Percentiles rank a stretch among this genome's conserved stretches.
These are phyloP conservation scores for Dynastes tityus DNA, from an alignment of 2,888 invertebrate genomes.

Conservation along the genomic window DNA sequence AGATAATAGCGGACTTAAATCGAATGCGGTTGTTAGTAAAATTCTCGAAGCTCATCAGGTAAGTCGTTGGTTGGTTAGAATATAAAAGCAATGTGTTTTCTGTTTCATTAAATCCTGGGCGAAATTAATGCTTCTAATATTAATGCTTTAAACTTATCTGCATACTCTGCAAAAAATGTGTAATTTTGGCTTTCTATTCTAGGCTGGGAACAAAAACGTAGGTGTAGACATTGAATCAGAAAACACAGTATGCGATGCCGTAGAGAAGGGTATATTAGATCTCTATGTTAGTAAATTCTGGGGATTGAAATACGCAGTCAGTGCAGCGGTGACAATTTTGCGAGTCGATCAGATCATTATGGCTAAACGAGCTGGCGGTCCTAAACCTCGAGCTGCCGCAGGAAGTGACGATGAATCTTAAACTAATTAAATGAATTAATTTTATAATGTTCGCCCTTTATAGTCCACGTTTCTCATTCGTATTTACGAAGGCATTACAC, in stretches of 20 bases:
- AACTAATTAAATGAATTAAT: constrained; percentile 42
- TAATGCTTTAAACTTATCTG: too few relatives aligned
- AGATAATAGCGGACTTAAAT: constrained; percentile 94
- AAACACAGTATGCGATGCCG: constrained; percentile 82
- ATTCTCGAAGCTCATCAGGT: constrained; percentile 94
- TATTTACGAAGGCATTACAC: constrained; percentile 24
- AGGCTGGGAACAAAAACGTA: constrained; percentile 81
- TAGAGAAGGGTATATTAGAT: constrained; percentile 86
- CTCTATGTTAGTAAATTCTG: constrained; percentile 90
- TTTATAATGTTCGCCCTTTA: not conserved
- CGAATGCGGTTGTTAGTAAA: constrained; percentile 89
- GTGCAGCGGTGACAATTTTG: constrained; percentile 92
- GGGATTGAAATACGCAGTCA: constrained; percentile 96
- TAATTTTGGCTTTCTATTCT: constrained; percentile 53
- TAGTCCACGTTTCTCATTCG: constrained; percentile 9
- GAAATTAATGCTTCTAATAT: not conserved
- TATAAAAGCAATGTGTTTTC: constrained; percentile 24
- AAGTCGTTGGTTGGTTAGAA: constrained; percentile 49
- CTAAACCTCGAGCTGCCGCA: constrained; percentile 81
- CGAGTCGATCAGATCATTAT: constrained; percentile 98
- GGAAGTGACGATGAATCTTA: constrained; percentile 81
- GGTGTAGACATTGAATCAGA: constrained; percentile 94
- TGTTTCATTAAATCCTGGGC: not conserved
- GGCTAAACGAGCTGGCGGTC: constrained; percentile 97
- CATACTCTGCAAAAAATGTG: not conserved